Base-by-base conservation (phyloP, 2,797 vertebrate genomes). In the Chelidonichthys spinosus region DNA sequence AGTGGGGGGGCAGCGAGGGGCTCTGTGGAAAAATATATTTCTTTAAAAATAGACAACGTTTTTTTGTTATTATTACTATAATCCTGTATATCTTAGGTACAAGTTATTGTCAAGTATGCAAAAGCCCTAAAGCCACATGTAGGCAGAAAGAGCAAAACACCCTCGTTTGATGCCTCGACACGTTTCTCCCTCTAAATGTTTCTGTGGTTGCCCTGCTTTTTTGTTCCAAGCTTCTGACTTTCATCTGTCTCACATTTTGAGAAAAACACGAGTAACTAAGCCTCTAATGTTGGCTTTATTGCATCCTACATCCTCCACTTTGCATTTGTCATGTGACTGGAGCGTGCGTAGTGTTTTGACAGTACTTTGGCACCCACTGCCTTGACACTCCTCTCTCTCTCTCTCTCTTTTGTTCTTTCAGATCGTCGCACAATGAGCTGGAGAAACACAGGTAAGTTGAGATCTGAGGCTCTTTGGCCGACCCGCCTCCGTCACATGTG, bases 361-460 rank as follows among this genome's bases (percentile, higher is more conserved):
- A 17, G 49, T 13, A 42, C 63, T n/a, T 46, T 6, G n/a, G 7
- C 7, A 33, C 25, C 25, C 25, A 25, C 17, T 13, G 14, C 36
- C n/a, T 18, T 60, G 69, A 70, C 62, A 39, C 60, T 83, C 50
- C 73, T 68, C 15, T 52, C 4, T 25, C 63, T 52, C 4, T 25
- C 63, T 8, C 78, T 25, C 25, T 77, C 76, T 83, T 90, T 60
- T 86, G 42, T 55, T 50, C 2, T 92, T 91, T 83, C 88, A 95
- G 95, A 85, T 96, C 95, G 33, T 99, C 97, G 74, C 98, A 99
- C 95, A 99, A 99, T 1, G 98, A 99, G 92, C 95, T 99, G 94
- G 97, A 99, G 95, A 99, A 99, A 94, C 97, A 98, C 95, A 98
- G 98, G 98, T 99, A 93, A 97, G 96, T 87, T n/a, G 50, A 64